Evolutionary conservation across 1,140 invertebrate genomes (phyloP), one percentile per base, ranked within the genome.

Genomic region (Magallana gigas): DNA sequence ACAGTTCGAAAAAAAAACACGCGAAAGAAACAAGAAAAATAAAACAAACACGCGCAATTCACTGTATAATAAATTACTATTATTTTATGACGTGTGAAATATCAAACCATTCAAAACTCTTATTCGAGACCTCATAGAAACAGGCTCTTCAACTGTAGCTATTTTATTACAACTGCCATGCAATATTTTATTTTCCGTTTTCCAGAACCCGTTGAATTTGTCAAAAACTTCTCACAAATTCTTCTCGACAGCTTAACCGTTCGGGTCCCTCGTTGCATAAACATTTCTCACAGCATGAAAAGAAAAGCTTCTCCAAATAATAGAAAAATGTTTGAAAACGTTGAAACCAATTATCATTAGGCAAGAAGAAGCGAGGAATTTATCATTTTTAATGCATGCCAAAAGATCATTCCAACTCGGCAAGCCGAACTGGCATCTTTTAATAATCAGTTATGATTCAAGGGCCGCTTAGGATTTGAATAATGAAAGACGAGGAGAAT

Each of bases 341-440:
- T 76, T 76, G 36, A 29, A 76, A 76, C 23, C 23, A 76, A 76
- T 76, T 76, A 76, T 76, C 68, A 23, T 76, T 76, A 76, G 68
- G 9, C 8, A 48, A 76, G 23, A 12, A 12, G 36, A 76, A 76
- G 68, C 36, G 68, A 29, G 23, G 68, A 76, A 76, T 76, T 76
- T 76, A 76, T 76, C 36, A 76, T 76, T 76, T 12, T 76, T 36
- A 76, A 76, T 76, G 68, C 18, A 11, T 76, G 68, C 68, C 68
- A 76, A 23, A 29, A 9, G 23, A 76, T 76, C 23, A 36, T 76
- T 76, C 68, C 29, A 76, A 76, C 68, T 76, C 68, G 9, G 23
- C 23, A 76, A 23, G 68, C 12, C 23, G 23, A 29, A 29, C 68
- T 76, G 68, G 68, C 68, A 76, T 76, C 23, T 23, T 23, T 8